These are phyloP conservation scores for Tapirus terrestris DNA, from an alignment of 2,113 vertebrate species.

Conservation along the genomic window DNA sequence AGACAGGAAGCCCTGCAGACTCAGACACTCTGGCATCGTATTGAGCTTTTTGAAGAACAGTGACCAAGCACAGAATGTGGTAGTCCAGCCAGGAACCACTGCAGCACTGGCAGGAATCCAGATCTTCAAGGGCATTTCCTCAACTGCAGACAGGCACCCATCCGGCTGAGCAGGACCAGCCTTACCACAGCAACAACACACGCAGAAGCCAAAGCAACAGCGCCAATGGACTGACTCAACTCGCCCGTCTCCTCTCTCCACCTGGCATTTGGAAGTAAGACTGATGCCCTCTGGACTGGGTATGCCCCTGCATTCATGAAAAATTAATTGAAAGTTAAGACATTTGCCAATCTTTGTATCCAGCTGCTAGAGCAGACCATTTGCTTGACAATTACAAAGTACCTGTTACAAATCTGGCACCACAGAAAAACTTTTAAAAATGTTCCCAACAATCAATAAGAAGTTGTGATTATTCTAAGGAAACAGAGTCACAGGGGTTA, in stretches of 20 bases:
- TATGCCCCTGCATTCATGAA: not conserved
- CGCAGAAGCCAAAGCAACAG: not conserved
- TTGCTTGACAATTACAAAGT: not conserved
- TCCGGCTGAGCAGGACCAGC: not conserved
- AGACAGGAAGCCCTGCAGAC: not conserved
- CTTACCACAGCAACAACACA: not conserved
- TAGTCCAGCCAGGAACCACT: not conserved
- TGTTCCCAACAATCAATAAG: not conserved
- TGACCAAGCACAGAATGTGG: not conserved
- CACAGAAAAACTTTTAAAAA: not conserved
- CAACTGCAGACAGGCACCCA: not conserved
- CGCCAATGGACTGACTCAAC: not conserved
- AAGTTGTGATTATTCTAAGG: constrained; percentile 22
- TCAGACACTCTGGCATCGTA: not conserved
- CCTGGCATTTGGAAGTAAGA: not conserved
- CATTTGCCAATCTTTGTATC: not conserved
- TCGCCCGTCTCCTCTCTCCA: not conserved
- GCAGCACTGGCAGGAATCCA: not conserved
- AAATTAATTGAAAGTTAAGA: not conserved
- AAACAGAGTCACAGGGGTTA: not conserved
- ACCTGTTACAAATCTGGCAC: not conserved
- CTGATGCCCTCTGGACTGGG: not conserved
- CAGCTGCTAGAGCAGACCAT: not conserved
- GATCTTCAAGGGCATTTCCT: constrained; percentile 25
- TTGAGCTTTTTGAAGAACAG: not conserved